Evolutionary conservation across 23 tunicate genomes (phyloP).

Genomic region (Aplidium turbinatum): DNA sequence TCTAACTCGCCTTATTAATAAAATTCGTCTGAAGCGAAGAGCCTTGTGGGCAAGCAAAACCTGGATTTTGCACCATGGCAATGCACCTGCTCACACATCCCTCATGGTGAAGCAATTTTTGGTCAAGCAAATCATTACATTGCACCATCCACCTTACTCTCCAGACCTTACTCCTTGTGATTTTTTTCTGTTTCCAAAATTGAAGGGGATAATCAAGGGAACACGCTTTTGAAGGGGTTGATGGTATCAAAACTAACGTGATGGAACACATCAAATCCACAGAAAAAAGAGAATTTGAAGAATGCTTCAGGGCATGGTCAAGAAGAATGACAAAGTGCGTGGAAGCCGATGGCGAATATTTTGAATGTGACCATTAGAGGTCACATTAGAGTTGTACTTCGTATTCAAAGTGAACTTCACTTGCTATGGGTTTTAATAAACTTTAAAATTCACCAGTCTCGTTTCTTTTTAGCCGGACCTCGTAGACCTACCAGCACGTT

Average conservation of each 20-base stretch:
- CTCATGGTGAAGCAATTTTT: not conserved
- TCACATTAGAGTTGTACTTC: too few species aligned
- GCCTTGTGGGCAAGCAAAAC: conserved; percentile 20
- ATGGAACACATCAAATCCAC: conserved; percentile 1
- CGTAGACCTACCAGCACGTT: too few species aligned
- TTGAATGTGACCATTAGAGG: too few species aligned
- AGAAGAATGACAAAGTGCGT: too few species aligned
- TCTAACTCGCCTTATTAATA: conserved; percentile 16
- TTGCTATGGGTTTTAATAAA: too few species aligned
- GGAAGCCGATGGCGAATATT: too few species aligned
- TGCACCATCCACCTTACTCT: conserved; percentile 24
- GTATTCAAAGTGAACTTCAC: too few species aligned
- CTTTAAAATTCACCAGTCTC: too few species aligned
- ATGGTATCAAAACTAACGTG: conserved; percentile 12
- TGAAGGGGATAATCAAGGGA: conserved; percentile 18
- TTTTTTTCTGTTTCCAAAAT: too few species aligned
- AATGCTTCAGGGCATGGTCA: too few species aligned
- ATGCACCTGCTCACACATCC: conserved; percentile 19
- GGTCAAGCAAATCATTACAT: conserved; percentile 12
- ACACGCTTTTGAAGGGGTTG: not conserved
- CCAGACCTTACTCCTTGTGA: not conserved
- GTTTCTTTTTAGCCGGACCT: too few species aligned
- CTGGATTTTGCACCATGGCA: conserved; percentile 25
- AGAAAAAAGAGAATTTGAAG: conserved; percentile 3
- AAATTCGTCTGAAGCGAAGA: conserved; percentile 11